Percentiles rank a stretch among this genome's conserved stretches.
These are phyloP conservation scores for Melopsittacus undulatus DNA, from an alignment of 2,797 vertebrate genomes.

Conservation along the genomic window DNA sequence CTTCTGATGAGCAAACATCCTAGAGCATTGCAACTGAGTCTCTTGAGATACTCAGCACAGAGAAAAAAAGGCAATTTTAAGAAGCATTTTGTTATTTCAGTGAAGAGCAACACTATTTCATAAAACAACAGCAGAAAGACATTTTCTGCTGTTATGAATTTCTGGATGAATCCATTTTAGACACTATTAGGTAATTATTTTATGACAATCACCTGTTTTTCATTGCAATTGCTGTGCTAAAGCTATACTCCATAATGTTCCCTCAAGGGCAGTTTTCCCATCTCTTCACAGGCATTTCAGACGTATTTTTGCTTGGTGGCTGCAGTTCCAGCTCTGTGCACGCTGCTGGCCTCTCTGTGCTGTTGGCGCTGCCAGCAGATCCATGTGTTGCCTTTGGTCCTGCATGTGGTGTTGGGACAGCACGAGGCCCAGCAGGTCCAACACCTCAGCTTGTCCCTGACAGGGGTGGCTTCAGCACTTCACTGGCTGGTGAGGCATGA, in stretches of 20 bases:
- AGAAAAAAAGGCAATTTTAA: neutral
- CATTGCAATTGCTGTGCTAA: neutral
- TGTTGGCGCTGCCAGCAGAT: neutral
- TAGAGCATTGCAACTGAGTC: neutral
- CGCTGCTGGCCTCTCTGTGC: neutral
- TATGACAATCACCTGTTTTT: neutral
- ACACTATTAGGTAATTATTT: neutral
- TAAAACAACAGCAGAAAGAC: neutral
- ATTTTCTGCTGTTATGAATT: neutral
- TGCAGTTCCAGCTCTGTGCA: neutral
- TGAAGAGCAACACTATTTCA: neutral
- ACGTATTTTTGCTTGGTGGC: accelerated
- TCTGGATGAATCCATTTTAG: neutral
- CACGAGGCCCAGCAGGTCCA: neutral
- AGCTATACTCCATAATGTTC: accelerated
- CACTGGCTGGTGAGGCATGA: neutral
- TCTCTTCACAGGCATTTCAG: neutral
- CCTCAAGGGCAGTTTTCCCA: neutral
- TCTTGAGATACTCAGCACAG: neutral
- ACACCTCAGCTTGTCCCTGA: neutral
- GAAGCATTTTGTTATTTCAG: neutral
- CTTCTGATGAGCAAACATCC: neutral
- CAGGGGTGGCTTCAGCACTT: neutral
- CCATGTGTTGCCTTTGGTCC: neutral
- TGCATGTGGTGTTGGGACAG: accelerated